Base-by-base conservation (phyloP, 2,113 vertebrate species). In the Symphodus melops region DNA sequence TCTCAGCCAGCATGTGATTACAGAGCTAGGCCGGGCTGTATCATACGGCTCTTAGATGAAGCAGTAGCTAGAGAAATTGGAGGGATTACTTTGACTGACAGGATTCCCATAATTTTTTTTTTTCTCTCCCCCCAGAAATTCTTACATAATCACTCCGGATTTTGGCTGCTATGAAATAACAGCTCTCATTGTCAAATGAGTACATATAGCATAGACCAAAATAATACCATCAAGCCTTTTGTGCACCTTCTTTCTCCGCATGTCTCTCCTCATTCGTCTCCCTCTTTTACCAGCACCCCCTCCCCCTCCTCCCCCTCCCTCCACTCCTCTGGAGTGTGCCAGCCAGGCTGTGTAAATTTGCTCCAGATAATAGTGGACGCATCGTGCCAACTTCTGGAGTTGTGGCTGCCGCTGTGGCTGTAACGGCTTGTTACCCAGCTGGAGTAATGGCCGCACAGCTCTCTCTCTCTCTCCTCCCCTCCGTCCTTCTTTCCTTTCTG, bases 381-480 rank as follows among this genome's bases (percentile, higher is more conserved):
- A 60, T 54, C 33, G 39, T 82, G 91, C 88, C 88, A 89, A 80
- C 82, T 85, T 80, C 83, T 87, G 72, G 83, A 90, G 89, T 83
- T 88, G 87, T 85, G 88, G 86, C 89, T 91, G 89, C 77, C 36
- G 75, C 79, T 69, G 64, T 21, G 79, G 81, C 81, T 85, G 80
- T 65, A 89, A 88, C 71, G 69, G 83, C 86, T 91, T 90, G 92
- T 91, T 92, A 83, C 85, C 77, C 91, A 90, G 89, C 87, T 86
- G 89, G 82, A 87, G 69, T 84, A 88, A 85, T 90, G 82, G 75
- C 82, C 83, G 56, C 73, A 60, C 68, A 25, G 57, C 60, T n/a
- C 70, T 83, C 66, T 70, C 64, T 74, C 63, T 68, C 37, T 42
- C 72, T 61, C 77, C 68, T 66, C 62, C 56, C 68, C 61, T 41